Percentiles rank a stretch among this genome's conserved stretches.
These are phyloP conservation scores for Smittia sp. DNA, from an alignment of 2,888 invertebrate species.

Conservation along the genomic window DNA sequence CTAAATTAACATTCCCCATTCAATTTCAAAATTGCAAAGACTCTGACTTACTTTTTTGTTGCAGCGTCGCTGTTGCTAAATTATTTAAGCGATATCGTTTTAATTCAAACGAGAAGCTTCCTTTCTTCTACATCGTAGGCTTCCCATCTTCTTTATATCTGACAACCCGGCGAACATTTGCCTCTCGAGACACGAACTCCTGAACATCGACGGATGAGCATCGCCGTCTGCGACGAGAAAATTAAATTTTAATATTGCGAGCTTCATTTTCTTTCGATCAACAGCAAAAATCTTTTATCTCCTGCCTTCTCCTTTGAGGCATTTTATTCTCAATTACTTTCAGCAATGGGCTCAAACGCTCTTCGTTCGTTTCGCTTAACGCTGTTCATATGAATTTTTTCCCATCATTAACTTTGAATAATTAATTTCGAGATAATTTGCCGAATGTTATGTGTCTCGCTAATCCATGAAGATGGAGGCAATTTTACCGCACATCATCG, in stretches of 20 bases:
- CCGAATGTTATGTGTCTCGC: constrained; percentile 8
- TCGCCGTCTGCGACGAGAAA: neutral
- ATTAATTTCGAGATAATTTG: constrained; percentile 36
- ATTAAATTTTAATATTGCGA: constrained; percentile 1
- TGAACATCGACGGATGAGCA: neutral
- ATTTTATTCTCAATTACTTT: neutral
- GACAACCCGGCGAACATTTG: too few species aligned
- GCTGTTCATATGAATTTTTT: constrained; percentile 1
- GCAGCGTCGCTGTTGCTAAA: constrained; percentile 13
- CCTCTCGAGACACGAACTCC: too few species aligned
- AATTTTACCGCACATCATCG: neutral
- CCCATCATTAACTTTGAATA: constrained; percentile 36
- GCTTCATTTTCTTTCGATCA: neutral
- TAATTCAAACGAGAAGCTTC: constrained; percentile 34
- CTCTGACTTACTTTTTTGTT: neutral
- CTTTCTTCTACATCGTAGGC: neutral
- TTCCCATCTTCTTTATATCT: neutral
- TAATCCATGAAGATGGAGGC: constrained; percentile 26
- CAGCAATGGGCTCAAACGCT: neutral
- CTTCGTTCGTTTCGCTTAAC: neutral
- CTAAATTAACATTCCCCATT: neutral
- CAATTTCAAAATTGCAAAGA: neutral
- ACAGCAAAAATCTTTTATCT: too few species aligned
- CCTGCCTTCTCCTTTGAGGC: neutral
- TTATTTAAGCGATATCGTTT: constrained; percentile 37